phyloP scores from a whole-genome alignment of 92 coral and sea anemone species.

The Ricordea florida region DNA sequence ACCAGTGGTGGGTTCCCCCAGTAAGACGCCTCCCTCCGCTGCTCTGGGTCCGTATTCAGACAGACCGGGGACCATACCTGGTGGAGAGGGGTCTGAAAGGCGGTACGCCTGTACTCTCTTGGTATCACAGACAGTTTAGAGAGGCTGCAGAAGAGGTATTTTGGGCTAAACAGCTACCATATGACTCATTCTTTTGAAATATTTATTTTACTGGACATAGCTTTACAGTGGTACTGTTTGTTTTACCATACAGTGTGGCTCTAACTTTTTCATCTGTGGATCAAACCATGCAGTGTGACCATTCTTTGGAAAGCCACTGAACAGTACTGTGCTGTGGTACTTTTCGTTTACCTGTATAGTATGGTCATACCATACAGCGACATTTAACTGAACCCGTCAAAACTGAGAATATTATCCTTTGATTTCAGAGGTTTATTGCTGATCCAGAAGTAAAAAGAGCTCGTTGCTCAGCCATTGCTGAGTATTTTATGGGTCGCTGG shows the following conservation, averaged over 20 bases:
- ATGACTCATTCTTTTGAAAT: too few species aligned
- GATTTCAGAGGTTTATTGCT: slow-evolving; percentile 3
- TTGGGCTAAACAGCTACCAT: background rate
- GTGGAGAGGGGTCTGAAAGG: slow-evolving; percentile 57
- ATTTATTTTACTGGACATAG: too few species aligned
- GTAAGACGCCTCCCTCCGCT: slow-evolving; percentile 60
- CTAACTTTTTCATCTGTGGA: background rate
- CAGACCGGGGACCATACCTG: slow-evolving; percentile 63
- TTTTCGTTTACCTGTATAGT: too few species aligned
- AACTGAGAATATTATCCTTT: background rate
- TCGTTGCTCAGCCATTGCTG: slow-evolving; percentile 5
- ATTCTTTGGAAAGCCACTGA: too few species aligned
- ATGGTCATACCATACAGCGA: too few species aligned
- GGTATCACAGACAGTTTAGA: slow-evolving; percentile 70
- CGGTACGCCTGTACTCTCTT: slow-evolving; percentile 46
- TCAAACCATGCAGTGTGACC: too few species aligned
- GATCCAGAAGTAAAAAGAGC: background rate
- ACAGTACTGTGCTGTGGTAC: too few species aligned
- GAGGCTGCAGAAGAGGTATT: slow-evolving; percentile 56
- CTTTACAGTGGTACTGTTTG: too few species aligned
- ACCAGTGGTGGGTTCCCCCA: slow-evolving; percentile 63
- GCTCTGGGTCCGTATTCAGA: slow-evolving; percentile 60
- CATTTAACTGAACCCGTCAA: background rate
- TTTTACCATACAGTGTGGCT: background rate
- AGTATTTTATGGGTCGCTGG: slow-evolving; percentile 32